Evolutionary conservation across 2,888 invertebrate genomes (phyloP).

Genomic region (Ennomos erosarius): DNA sequence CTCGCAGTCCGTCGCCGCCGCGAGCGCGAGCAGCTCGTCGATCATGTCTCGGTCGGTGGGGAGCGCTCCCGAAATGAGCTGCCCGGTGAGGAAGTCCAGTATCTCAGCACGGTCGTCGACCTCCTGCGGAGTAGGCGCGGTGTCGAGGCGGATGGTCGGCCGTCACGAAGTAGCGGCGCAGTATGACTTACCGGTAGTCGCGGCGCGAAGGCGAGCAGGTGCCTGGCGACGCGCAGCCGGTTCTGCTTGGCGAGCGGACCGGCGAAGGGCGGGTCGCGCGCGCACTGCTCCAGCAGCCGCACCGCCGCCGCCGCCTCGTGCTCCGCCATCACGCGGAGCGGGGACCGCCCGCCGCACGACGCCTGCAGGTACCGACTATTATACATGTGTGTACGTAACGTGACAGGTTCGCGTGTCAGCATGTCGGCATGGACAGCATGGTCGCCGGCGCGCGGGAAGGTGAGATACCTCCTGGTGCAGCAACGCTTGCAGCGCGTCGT

Average conservation of each 20-base stretch:
- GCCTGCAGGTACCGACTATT: conserved; percentile 20
- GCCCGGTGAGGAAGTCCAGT: conserved; percentile 71
- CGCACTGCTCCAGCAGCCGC: conserved; percentile 76
- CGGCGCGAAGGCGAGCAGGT: conserved; percentile 39
- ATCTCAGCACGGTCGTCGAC: conserved; percentile 65
- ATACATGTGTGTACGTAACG: too few species aligned
- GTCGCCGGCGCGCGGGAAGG: too few species aligned
- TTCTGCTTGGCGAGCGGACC: conserved; percentile 82
- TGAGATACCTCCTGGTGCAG: conserved; percentile 58
- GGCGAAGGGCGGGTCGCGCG: conserved; percentile 77
- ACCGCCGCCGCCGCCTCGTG: conserved; percentile 72
- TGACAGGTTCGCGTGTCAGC: too few species aligned
- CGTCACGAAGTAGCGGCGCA: background rate
- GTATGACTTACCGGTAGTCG: conserved; percentile 43
- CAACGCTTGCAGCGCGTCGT: conserved; percentile 82
- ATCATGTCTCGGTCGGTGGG: conserved; percentile 68
- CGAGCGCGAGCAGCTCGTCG: conserved; percentile 55
- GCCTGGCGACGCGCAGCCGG: conserved; percentile 70
- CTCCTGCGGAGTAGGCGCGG: conserved; percentile 53
- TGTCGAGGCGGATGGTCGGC: too few species aligned
- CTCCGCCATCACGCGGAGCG: conserved; percentile 67
- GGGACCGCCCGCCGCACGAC: conserved; percentile 50
- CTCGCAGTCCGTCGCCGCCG: conserved; percentile 57
- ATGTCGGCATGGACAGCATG: too few species aligned
- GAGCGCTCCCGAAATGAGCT: conserved; percentile 66